phyloP scores from a whole-genome alignment of 2,888 invertebrate genomes.

The Pegoplata infirma region DNA sequence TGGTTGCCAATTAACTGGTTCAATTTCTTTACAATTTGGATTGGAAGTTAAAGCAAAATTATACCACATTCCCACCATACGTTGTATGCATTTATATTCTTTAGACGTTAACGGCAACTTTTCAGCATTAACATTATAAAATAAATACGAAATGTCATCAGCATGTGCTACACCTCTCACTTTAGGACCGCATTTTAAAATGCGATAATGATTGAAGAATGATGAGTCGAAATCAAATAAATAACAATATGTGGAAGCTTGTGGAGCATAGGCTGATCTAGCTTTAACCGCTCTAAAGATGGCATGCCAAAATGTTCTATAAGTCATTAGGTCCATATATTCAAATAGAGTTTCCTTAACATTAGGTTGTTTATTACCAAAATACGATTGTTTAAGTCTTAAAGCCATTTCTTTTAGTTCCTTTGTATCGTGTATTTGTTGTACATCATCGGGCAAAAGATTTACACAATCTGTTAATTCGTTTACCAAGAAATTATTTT shows the following conservation, averaged over 20 bases:
- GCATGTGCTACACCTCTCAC: slow-evolving; percentile 73
- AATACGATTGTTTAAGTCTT: slow-evolving; percentile 66
- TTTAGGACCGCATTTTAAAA: slow-evolving; percentile 68
- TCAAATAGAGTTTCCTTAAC: slow-evolving; percentile 61
- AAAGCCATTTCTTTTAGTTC: slow-evolving; percentile 65
- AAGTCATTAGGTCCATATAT: slow-evolving; percentile 67
- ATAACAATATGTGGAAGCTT: slow-evolving; percentile 72
- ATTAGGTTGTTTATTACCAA: slow-evolving; percentile 66
- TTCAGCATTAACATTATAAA: slow-evolving; percentile 68
- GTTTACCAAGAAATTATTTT: slow-evolving; percentile 42
- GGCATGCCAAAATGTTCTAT: slow-evolving; percentile 73
- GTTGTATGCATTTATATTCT: slow-evolving; percentile 73
- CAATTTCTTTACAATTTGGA: slow-evolving; percentile 72
- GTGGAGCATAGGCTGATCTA: slow-evolving; percentile 66
- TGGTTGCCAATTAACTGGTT: slow-evolving; percentile 67
- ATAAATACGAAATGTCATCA: slow-evolving; percentile 76
- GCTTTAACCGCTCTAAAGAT: slow-evolving; percentile 70
- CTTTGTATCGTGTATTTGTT: slow-evolving; percentile 51
- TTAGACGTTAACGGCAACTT: slow-evolving; percentile 65
- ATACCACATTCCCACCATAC: slow-evolving; percentile 75
- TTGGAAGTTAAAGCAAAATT: slow-evolving; percentile 72
- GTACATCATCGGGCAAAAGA: slow-evolving; percentile 73
- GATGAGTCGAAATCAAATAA: slow-evolving; percentile 76
- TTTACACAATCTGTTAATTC: slow-evolving; percentile 71
- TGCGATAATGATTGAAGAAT: slow-evolving; percentile 74